phyloP scores from a whole-genome alignment of 2,888 invertebrate species.

The Drosophila monieri region DNA sequence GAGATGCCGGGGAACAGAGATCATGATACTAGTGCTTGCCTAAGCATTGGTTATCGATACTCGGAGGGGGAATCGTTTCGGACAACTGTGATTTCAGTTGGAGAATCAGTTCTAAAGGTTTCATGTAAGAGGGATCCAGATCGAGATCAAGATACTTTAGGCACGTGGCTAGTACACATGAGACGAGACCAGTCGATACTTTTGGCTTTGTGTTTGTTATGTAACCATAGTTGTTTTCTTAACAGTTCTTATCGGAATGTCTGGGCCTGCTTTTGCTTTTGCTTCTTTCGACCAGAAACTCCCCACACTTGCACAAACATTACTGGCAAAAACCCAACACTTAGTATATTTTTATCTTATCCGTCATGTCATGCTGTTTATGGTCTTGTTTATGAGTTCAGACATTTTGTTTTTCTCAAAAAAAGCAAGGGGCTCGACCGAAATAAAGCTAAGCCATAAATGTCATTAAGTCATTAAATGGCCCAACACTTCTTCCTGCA shows the following conservation, averaged over 20 bases:
- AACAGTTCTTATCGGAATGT: conserved; percentile 14
- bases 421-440: conserved; percentile 21
- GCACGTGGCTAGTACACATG: conserved; percentile 27
- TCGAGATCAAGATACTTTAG: conserved; percentile 2
- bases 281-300: conserved; percentile 15
- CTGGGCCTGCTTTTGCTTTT: conserved; percentile 18
- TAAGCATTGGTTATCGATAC: conserved; percentile 39
- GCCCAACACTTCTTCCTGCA: conserved; percentile 10
- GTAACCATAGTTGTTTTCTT: conserved; percentile 11
- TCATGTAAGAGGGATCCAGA: conserved; percentile 21
- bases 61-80: conserved; percentile 11
- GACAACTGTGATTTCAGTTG: conserved; percentile 17
- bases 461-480: conserved; percentile 68
- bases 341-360: conserved; percentile 43
- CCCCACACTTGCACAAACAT: conserved; percentile 48
- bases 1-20: conserved; percentile 8
- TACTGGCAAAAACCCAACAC: conserved; percentile 34
- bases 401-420: conserved; percentile 38
- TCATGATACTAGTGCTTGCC: conserved; percentile 31
- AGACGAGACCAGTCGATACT: conserved; percentile 8
- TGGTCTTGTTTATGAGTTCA: conserved; percentile 40
- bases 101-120: background rate
- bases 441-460: conserved; percentile 58
- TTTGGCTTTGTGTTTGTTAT: conserved; percentile 4
- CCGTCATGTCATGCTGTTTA: conserved; percentile 40